Base-by-base conservation (phyloP, 2,888 invertebrate species). In the Agrilus cyanescens region DNA sequence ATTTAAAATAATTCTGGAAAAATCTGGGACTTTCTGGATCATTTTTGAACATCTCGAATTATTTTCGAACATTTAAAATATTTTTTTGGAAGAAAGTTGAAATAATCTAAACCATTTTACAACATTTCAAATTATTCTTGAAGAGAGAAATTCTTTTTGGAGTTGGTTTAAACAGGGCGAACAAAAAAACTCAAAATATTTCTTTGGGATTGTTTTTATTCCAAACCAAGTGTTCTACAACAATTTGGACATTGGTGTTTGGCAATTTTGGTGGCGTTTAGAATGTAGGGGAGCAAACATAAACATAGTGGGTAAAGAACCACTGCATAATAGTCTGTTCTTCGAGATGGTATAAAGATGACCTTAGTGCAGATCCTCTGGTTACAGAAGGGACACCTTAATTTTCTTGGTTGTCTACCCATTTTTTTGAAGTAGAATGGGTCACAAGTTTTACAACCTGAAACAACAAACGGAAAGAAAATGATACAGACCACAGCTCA, bases 331-430 rank as follows among this genome's bases (percentile, higher is more conserved):
- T 44, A 10, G 20, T 46, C 38, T 3, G 53, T 50, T 18, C 15
- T 37, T 25, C 36, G 44, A 7, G 51, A 50, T 12, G 45, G 46
- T 12, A 50, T 41, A 45, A 44, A 49, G 1, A 38, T 46, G 14
- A 51, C 41, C 25, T 36, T 36, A 20, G 54, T 47, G 8, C 43
- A 13, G 30, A 48, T 47, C n/a, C 49, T 48, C n/a, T 46, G 42
- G 13, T 46, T 30, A 37, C 54, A 54, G 36, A 45, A 50, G 4
- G 51, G 50, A 38, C 54, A 54, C 12, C 49, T 50, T 12, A 49
- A 6, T 15, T n/a, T 12, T 33, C 15, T 12, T 2, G 37, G 12
- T 12, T 37, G 12, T 12, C 43, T 32, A n/a, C 39, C 39, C 18
- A 33, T 8, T n/a, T 25, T 14, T 12, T n/a, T 29, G 10, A 16